These are phyloP conservation scores for Lamproptera curius DNA, from an alignment of 2,888 invertebrate genomes.

Conservation along the genomic window DNA sequence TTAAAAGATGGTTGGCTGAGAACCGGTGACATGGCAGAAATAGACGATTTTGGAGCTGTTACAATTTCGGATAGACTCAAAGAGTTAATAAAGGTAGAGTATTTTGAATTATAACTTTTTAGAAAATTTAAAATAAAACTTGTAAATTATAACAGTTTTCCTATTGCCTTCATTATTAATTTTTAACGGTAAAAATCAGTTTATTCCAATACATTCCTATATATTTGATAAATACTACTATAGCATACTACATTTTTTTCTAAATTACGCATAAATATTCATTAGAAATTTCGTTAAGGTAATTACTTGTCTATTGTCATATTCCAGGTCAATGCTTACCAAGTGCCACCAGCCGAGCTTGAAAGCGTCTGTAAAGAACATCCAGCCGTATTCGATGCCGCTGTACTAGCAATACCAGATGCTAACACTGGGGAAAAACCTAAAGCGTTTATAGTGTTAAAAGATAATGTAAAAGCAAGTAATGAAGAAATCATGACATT, in stretches of 20 bases:
- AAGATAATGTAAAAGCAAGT: constrained; percentile 55
- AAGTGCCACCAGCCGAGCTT: constrained; percentile 94
- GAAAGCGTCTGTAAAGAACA: constrained; percentile 85
- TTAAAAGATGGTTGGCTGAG: constrained; percentile 84
- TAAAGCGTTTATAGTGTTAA: constrained; percentile 83
- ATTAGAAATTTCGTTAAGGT: too few relatives aligned
- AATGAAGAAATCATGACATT: constrained; percentile 79
- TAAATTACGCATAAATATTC: too few relatives aligned
- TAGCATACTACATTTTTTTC: too few relatives aligned
- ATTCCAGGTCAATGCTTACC: constrained; percentile 80
- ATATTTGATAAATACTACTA: too few relatives aligned
- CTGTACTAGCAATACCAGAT: constrained; percentile 88
- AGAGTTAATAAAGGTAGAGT: constrained; percentile 86
- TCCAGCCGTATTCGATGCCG: constrained; percentile 87
- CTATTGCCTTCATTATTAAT: too few relatives aligned
- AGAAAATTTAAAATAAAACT: too few relatives aligned
- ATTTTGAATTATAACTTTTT: too few relatives aligned
- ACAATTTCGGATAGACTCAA: constrained; percentile 87
- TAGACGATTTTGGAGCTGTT: constrained; percentile 81
- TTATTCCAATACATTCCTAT: too few relatives aligned
- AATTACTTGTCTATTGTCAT: too few relatives aligned
- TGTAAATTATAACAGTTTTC: too few relatives aligned
- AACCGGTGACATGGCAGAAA: constrained; percentile 84
- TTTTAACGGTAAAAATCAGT: too few relatives aligned
- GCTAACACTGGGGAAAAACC: constrained; percentile 84